Conservation (phyloP, 2,888 invertebrate genomes). For the Phrixothrix hirtus region DNA sequence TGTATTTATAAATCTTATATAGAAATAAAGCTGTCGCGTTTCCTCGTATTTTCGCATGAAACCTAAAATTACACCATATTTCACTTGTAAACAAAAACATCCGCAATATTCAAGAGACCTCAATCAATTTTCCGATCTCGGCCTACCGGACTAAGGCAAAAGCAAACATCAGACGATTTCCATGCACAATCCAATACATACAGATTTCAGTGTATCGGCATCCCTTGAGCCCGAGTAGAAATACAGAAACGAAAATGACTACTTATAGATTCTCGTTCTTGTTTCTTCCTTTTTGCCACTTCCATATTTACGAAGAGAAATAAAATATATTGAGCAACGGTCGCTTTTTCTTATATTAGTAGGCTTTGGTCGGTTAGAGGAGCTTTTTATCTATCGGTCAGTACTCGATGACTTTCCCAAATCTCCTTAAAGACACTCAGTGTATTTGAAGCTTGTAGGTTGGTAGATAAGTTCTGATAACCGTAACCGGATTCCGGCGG, state of each 20-base stretch:
- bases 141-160: conserved; percentile 21
- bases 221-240: conserved; percentile 10
- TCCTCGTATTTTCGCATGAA: conserved; percentile 10
- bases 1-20: conserved; percentile 10
- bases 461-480: conserved; percentile 33
- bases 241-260: conserved; percentile 15
- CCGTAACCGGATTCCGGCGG: conserved; percentile 23
- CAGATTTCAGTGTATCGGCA: conserved; percentile 28
- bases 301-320: conserved; percentile 15
- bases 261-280: conserved; percentile 9
- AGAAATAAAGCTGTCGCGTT: conserved; percentile 17
- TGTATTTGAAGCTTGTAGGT: conserved; percentile 25
- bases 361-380: conserved; percentile 16
- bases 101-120: conserved; percentile 25
- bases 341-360: conserved; percentile 15
- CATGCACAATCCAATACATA: conserved; percentile 30
- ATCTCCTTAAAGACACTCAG: conserved; percentile 31
- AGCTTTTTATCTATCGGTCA: conserved; percentile 29
- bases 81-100: conserved; percentile 29
- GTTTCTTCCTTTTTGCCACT: conserved; percentile 15
- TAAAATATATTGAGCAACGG: conserved; percentile 14
- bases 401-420: conserved; percentile 27
- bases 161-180: conserved; percentile 29
- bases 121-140: conserved; percentile 30
- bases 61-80: conserved; percentile 22